Conservation (phyloP, 1,140 invertebrate species). For the Asobara japonica region DNA sequence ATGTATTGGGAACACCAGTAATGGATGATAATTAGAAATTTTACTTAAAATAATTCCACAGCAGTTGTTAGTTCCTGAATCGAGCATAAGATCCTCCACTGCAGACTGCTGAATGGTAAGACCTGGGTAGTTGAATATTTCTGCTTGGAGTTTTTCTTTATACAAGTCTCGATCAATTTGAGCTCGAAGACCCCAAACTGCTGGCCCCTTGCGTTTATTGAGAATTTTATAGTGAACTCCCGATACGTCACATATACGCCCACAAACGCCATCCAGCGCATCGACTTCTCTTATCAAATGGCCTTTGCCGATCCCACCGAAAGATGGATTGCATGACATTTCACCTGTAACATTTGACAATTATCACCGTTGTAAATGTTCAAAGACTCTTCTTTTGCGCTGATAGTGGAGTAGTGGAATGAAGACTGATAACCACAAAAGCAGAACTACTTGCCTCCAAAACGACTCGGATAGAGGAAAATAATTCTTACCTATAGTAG, state of each 20-base stretch:
- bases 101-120: slow-evolving; percentile 78
- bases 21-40: slow-evolving; percentile 36
- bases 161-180: slow-evolving; percentile 91
- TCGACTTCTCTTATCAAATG: slow-evolving; percentile 93
- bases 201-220: slow-evolving; percentile 82
- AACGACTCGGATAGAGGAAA: slow-evolving; percentile 22
- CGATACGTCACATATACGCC: slow-evolving; percentile 85
- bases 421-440: no score
- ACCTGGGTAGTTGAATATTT: slow-evolving; percentile 76
- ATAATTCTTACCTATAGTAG: slow-evolving; percentile 77
- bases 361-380: no score
- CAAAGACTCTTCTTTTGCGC: no score
- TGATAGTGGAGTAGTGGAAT: no score
- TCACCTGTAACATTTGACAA: slow-evolving; percentile 74
- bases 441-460: no score
- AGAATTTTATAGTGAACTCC: slow-evolving; percentile 81
- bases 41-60: slow-evolving; percentile 74
- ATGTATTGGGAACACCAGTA: not conserved
- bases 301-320: slow-evolving; percentile 96
- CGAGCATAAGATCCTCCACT: slow-evolving; percentile 86
- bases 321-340: slow-evolving; percentile 97
- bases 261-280: slow-evolving; percentile 90
- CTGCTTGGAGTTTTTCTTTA: slow-evolving; percentile 83
- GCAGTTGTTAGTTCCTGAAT: slow-evolving; percentile 64
- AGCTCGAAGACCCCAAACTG: slow-evolving; percentile 90